Evolutionary conservation across 1,140 invertebrate genomes (phyloP).

Genomic region (Paraescarpia echinospica): DNA sequence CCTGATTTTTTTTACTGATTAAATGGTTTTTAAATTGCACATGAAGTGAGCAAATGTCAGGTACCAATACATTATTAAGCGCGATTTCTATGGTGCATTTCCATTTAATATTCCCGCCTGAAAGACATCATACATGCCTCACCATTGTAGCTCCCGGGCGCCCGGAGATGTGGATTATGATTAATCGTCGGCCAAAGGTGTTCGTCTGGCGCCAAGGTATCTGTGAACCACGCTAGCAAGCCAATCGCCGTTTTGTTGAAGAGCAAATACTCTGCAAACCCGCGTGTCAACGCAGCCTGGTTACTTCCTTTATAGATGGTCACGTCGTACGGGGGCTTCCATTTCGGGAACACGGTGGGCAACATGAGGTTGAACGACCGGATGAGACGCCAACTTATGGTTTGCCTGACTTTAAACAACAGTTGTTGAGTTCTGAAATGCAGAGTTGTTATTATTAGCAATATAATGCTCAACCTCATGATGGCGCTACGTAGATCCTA

Average conservation of each 20-base stretch:
- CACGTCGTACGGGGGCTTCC: constrained; percentile 14
- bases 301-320: constrained; percentile 29
- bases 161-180: constrained; percentile 32
- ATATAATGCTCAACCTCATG: no score
- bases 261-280: constrained; percentile 27
- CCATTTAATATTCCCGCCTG: background rate
- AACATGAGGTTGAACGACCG: background rate
- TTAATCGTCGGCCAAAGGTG: constrained; percentile 35
- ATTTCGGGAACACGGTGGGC: constrained; percentile 10
- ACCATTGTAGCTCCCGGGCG: constrained; percentile 32
- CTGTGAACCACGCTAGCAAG: constrained; percentile 26
- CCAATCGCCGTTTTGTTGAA: constrained; percentile 26
- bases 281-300: constrained; percentile 25
- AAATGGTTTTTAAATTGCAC: no score
- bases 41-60: no score
- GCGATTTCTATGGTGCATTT: background rate
- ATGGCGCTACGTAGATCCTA: no score
- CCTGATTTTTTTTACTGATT: no score
- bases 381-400: background rate
- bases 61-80: no score
- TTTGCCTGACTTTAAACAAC: background rate
- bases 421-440: background rate
- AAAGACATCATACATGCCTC: background rate
- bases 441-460: no score
- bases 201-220: constrained; percentile 26